Base-by-base conservation (phyloP, 2,797 vertebrate genomes). In the Premnoplex brunnescens region DNA sequence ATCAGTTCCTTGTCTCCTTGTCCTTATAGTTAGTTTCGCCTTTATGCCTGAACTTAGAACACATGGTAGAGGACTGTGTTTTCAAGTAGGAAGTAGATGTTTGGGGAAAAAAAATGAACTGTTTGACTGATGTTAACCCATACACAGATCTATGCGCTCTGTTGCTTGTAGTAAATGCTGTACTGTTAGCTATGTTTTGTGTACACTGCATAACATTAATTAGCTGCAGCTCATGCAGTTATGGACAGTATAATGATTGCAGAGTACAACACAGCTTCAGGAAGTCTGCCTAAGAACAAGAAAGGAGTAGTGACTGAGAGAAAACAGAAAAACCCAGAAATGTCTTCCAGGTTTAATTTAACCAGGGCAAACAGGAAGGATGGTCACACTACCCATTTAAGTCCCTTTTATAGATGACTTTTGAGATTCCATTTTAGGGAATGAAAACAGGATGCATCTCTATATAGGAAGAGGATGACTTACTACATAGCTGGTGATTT, bases 181-280 rank as follows among this genome's bases (percentile, higher is more conserved):
- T 63, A 76, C 21, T 46, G 23, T 77, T 86, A 71, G 23, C 37
- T 84, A 7, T 49, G 36, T 39, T 85, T 89, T 46, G 66, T 64
- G 55, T 79, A 76, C 30, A 55, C 8, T 14, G 13, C n/a, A 37
- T 63, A 88, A 86, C 32, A 81, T 85, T 95, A 96, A 95, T 91
- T 94, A 95, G 71, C 68, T 68, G 34, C 72, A 89, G 72, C 54
- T 96, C 67, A 80, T 87, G 76, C 62, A 91, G 67, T 87, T 95
- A 67, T 85, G 78, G 79, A 83, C 51, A 88, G 44, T 52, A 60
- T 85, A 86, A 92, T 80, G 74, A 88, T 75, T 36, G 60, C 18
- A 56, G 67, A 87, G 13, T 32, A 36, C 13, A 7, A 28, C 24
- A 52, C 23, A 88, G 76, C 9, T 87, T 78, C 73, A 94, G 48